Evolutionary conservation across 2,888 invertebrate species (phyloP).

Genomic region (Punctoribates punctum): DNA sequence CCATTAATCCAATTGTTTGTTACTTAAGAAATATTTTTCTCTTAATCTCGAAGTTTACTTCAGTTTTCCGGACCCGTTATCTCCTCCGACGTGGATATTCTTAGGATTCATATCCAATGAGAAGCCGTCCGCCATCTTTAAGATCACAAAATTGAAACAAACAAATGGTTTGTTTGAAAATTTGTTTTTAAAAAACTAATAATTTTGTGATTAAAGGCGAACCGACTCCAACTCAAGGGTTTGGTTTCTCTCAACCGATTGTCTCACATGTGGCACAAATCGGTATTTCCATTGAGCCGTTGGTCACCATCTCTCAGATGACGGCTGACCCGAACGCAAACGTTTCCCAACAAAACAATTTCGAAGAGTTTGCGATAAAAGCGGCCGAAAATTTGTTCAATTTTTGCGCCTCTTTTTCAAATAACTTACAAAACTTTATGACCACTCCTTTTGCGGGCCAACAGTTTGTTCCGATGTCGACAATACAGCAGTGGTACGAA

Average conservation of each 20-base stretch:
- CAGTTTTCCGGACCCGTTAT: conserved; percentile 84
- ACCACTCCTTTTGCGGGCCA: conserved; percentile 64
- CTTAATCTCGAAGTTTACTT: conserved; percentile 67
- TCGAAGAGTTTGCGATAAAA: conserved; percentile 66
- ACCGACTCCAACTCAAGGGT: conserved; percentile 51
- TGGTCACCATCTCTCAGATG: conserved; percentile 58
- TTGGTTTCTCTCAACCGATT: conserved; percentile 60
- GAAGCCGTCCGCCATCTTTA: conserved; percentile 96
- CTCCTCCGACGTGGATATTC: conserved; percentile 88
- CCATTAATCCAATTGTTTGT: too few species aligned
- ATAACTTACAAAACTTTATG: conserved; percentile 62
- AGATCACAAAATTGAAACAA: conserved; percentile 66
- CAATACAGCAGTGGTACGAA: conserved; percentile 87
- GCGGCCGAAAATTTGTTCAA: conserved; percentile 92
- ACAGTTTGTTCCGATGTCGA: conserved; percentile 78
- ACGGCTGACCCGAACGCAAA: conserved; percentile 54
- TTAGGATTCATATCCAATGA: conserved; percentile 86
- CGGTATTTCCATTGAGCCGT: conserved; percentile 81
- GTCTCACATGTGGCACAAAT: conserved; percentile 89
- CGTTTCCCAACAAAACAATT: conserved; percentile 53
- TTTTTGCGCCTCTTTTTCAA: conserved; percentile 82
- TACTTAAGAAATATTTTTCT: too few species aligned
- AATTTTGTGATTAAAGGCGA: background rate
- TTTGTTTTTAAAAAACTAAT: background rate
- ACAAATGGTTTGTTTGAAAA: conserved; percentile 4